Evolutionary conservation across 2,797 vertebrate genomes (phyloP).

Genomic region (Neopelma chrysocephalum): DNA sequence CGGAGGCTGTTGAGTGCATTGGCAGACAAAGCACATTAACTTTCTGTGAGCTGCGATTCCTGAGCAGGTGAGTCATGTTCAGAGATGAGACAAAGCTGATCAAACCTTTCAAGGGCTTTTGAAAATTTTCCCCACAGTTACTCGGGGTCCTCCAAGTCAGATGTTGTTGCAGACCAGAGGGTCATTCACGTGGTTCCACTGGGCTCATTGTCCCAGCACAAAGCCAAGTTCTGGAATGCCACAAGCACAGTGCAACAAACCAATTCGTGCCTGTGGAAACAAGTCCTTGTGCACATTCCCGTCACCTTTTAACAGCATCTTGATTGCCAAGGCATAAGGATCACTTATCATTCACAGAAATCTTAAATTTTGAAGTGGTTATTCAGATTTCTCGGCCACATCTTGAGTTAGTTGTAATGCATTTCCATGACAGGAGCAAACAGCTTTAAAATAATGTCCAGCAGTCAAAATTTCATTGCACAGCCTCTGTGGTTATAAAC

Average conservation of each 20-base stretch:
- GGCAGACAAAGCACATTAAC: neutral
- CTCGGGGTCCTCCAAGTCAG: neutral
- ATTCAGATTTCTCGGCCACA: slow-evolving; percentile 22
- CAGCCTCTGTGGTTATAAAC: slow-evolving; percentile 51
- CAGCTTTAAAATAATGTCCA: slow-evolving; percentile 63
- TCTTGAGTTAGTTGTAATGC: slow-evolving; percentile 6
- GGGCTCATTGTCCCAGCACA: neutral
- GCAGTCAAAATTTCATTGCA: slow-evolving; percentile 55
- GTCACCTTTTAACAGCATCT: neutral
- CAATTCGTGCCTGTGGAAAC: neutral
- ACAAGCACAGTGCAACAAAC: neutral
- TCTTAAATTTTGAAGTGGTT: slow-evolving; percentile 3
- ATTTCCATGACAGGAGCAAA: slow-evolving; percentile 53
- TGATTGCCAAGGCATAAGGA: neutral
- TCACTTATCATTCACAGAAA: neutral
- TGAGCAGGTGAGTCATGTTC: neutral
- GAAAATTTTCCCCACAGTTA: neutral
- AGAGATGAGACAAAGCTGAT: neutral
- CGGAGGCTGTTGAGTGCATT: neutral
- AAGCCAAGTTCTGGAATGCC: neutral
- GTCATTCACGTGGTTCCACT: neutral
- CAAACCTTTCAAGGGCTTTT: neutral
- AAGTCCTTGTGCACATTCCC: neutral
- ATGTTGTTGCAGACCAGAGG: neutral
- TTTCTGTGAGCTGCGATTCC: neutral